Base-by-base conservation (phyloP, 1,140 invertebrate genomes). In the Lepidurus apus region DNA sequence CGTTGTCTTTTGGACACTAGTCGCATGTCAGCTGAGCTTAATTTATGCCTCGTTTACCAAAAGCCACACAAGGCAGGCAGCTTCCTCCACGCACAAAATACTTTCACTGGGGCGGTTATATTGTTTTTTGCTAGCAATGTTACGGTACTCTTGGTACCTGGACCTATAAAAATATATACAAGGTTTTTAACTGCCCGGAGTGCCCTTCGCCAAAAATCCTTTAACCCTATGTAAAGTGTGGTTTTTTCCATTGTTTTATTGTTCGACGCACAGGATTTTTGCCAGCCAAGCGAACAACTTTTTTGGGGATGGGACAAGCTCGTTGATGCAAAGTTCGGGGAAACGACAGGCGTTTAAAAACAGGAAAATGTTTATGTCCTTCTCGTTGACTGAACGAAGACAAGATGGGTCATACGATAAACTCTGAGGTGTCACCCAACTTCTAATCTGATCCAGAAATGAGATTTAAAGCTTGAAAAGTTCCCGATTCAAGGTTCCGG, bases 291-390 rank as follows among this genome's bases (percentile, higher is more conserved):
- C 53, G 21, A 21, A 65, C 21, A 65, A 65, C 9, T 65, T 65
- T 65, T 65, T n/a, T 6, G 53, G n/a, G 53, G 53, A 65, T 13
- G 17, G 21, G 53, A 65, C 53, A 65, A 65, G 53, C 21, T 65
- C 53, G 53, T 21, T 65, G 53, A 65, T 65, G 53, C 53, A 21
- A 65, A 65, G 53, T 21, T 65, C 7, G 17, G 53, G 53, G 21
- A 65, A 65, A 65, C 53, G 53, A 65, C 53, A 65, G 53, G 53
- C 17, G 53, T 65, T 65, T 65, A 65, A 65, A 65, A 65, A 65
- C 17, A 47, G 53, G 53, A 65, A 65, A 65, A 65, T 21, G 53
- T 65, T 65, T 65, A 17, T 65, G 53, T 65, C 53, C 53, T 65
- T 11, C 53, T 10, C 45, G 53, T 65, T 65, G 53, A 65, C 17